Evolutionary conservation across 2,888 invertebrate species (phyloP), one percentile per base, ranked within the genome.

Genomic region (Erpobdella octoculata): DNA sequence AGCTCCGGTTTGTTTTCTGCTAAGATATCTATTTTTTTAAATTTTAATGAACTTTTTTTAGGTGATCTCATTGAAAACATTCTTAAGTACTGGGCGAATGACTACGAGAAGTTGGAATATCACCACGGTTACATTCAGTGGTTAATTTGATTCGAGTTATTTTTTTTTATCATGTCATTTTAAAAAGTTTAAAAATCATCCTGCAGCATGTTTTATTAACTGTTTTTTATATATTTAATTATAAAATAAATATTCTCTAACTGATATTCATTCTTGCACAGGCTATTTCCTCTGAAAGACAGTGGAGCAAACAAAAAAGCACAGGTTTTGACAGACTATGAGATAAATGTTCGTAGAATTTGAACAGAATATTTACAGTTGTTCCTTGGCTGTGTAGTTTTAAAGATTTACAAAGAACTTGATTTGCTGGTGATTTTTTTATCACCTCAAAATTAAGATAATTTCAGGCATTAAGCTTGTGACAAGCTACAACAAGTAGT

Each of bases 121-220:
- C 75, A 75, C 61, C 75, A 75, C 70, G 75, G 75, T 4, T 74
- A 73, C 68, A 74, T 74, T 25, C 74, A 74, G 53, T 74, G 74
- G 74, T 74, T 35, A 58, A 72, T 31, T 4, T n/a, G n/a, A n/a
- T n/a, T n/a, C n/a, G n/a, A n/a, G n/a, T n/a, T n/a, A n/a, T n/a
- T n/a, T n/a, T n/a, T n/a, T n/a, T n/a, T n/a, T n/a, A n/a, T n/a
- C n/a, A n/a, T n/a, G n/a, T n/a, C n/a, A n/a, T n/a, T n/a, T n/a
- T n/a, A n/a, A n/a, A n/a, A n/a, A n/a, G n/a, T n/a, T n/a, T n/a
- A n/a, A n/a, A n/a, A n/a, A n/a, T n/a, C n/a, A n/a, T n/a, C n/a
- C n/a, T n/a, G n/a, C n/a, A n/a, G n/a, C n/a, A n/a, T n/a, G n/a
- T n/a, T n/a, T n/a, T n/a, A n/a, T n/a, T n/a, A n/a, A n/a, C n/a